Conservation (phyloP, 2,797 vertebrate species). For the Semotilus atromaculatus region DNA sequence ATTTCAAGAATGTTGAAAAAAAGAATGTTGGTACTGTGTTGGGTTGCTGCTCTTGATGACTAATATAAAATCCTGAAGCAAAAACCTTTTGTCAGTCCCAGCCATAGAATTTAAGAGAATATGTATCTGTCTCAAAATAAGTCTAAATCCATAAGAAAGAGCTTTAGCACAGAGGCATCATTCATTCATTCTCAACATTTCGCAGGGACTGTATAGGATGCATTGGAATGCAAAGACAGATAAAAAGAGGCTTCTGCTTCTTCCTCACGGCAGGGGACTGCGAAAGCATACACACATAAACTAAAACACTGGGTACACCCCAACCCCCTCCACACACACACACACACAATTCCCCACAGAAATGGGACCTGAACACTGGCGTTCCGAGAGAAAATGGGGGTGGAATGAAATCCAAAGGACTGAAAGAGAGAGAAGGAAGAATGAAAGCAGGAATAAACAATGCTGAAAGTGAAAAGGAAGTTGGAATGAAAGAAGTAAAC, state of each 20-base stretch:
- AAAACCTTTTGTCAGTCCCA: neutral
- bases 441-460: conserved; percentile 58
- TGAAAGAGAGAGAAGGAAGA: conserved; percentile 70
- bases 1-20: neutral
- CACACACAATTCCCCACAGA: conserved; percentile 52
- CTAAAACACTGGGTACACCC: conserved; percentile 71
- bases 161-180: conserved; percentile 70
- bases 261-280: conserved; percentile 71
- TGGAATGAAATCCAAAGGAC: conserved; percentile 72
- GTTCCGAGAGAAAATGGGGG: conserved; percentile 70
- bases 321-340: conserved; percentile 39
- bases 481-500: conserved; percentile 67
- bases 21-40: neutral
- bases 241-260: conserved; percentile 73
- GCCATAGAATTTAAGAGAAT: conserved; percentile 13
- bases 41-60: neutral
- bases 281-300: conserved; percentile 76
- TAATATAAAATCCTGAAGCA: neutral
- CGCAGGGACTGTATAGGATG: conserved; percentile 71
- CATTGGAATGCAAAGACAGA: conserved; percentile 75
- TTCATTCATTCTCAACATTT: conserved; percentile 72
- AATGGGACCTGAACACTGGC: conserved; percentile 56
- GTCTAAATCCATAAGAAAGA: conserved; percentile 62
- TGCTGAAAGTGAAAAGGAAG: conserved; percentile 71
- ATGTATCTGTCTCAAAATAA: conserved; percentile 28